Evolutionary conservation across 1,140 invertebrate species (phyloP).

Genomic region (Ips nitidus): DNA sequence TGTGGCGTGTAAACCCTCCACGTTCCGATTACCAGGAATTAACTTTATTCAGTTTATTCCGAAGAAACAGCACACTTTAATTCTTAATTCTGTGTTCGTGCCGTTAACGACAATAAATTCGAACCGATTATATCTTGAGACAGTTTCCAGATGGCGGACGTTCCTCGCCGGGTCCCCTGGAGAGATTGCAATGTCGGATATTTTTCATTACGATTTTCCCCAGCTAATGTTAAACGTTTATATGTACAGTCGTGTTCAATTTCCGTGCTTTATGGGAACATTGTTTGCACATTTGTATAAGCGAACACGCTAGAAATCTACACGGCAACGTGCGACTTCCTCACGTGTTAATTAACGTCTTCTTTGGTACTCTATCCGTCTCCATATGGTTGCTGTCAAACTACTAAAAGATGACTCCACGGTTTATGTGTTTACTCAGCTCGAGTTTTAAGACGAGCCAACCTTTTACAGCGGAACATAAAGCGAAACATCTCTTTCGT

Average conservation of each 20-base stretch:
- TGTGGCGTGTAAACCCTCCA: constrained; percentile 10
- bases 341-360: no score
- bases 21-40: constrained; percentile 17
- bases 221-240: no score
- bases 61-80: constrained; percentile 19
- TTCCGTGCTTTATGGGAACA: no score
- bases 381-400: no score
- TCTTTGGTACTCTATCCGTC: no score
- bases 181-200: constrained; percentile 28
- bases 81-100: constrained; percentile 27
- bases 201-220: constrained; percentile 10
- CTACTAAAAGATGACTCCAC: no score
- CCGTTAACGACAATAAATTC: constrained; percentile 31
- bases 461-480: neutral
- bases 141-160: constrained; percentile 33
- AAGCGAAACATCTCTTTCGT: constrained; percentile 1
- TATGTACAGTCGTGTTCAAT: no score
- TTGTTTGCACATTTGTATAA: no score
- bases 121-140: constrained; percentile 31
- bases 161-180: constrained; percentile 30
- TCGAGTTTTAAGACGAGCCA: no score
- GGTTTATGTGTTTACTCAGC: no score
- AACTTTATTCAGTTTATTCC: constrained; percentile 22
- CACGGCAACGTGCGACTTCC: no score
- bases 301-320: no score